Evolutionary conservation across 2,888 invertebrate species (phyloP), one percentile per base, ranked within the genome.

Genomic region (Sminthurinus aureus): DNA sequence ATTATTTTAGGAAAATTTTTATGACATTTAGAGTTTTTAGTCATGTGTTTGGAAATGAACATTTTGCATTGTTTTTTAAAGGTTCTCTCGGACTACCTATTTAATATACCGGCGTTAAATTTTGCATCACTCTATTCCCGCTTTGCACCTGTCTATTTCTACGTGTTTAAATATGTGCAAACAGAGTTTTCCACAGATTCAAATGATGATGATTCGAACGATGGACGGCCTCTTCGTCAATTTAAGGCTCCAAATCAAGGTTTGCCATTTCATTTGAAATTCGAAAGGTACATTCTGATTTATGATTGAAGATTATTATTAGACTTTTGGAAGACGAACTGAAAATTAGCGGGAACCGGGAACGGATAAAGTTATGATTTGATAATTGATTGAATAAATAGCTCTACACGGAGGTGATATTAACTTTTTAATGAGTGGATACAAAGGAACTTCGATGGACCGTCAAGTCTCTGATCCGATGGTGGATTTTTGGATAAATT

Each of bases 131-230:
- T 78, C 15, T 88, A 87, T 87, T 85, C 85, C 22, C 79, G 81
- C 9, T 83, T 81, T 74, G 86, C 88, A 22, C 85, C 88, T 18
- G 88, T 87, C 8, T 85, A 87, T 71, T 85, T 87, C 50, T 88
- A 88, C 74, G 85, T 86, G 8, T 87, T 86, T 82, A 87, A 87
- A 58, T 85, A 87, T 52, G 86, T 86, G 4, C 50, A 38, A 13
- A 52, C 52, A 0, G 38, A 38, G 38, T 38, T 38, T 38, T 4
- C 52, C 2, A 8, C 8, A n/a, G 67, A 26, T 67, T 52, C 51
- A n/a, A 58, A 66, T 2, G 58, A 9, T 58, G 13, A 15, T 13
- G 51, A 18, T 75, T 13, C 18, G 18, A 18, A 58, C 9, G 75
- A 50, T 24, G 73, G 69, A 15, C 20, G 22, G 0, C 20, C 38